Conservation (phyloP, 1,140 invertebrate species). For the Archegozetes longisetosus region DNA sequence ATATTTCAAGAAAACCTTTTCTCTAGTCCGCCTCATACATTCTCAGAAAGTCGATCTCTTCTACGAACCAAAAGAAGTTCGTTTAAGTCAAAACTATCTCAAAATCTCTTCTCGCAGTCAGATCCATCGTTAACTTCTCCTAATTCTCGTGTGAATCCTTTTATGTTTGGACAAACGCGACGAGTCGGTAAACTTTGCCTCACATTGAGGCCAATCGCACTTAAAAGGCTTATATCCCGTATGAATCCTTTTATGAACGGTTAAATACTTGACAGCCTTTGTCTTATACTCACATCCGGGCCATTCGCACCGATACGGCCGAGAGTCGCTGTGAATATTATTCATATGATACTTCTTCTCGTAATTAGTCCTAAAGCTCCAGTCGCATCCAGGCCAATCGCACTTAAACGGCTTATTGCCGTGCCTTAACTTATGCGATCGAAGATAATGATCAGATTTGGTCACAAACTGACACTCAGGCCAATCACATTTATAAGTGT, state of each 20-base stretch:
- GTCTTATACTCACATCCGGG: constrained; percentile 7
- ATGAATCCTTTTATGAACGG: too few species aligned
- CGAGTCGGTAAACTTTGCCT: constrained; percentile 9
- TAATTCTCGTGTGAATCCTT: too few species aligned
- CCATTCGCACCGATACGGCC: constrained; percentile 10
- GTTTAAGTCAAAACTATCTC: too few species aligned
- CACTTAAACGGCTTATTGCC: constrained; percentile 46
- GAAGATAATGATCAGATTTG: constrained; percentile 42
- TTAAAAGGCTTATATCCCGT: too few species aligned
- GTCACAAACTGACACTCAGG: constrained; percentile 8
- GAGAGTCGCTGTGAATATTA: constrained; percentile 1
- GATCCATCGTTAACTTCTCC: too few species aligned
- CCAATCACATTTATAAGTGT: constrained; percentile 16
- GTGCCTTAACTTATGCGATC: constrained; percentile 46
- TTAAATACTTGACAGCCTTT: too few species aligned
- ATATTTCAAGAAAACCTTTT: too few species aligned
- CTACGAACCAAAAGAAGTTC: too few species aligned
- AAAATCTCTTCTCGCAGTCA: too few species aligned
- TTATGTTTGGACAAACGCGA: too few species aligned
- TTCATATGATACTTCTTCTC: constrained; percentile 2
- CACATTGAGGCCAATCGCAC: constrained; percentile 34
- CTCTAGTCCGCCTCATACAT: too few species aligned
- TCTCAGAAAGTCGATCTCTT: too few species aligned
- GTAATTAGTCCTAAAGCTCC: constrained; percentile 5
- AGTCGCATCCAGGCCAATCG: constrained; percentile 39